Percentiles rank a stretch among this genome's conserved stretches.
Evolutionary conservation across 23 tunicate genomes (phyloP).

Genomic region (Trididemnum clinides): DNA sequence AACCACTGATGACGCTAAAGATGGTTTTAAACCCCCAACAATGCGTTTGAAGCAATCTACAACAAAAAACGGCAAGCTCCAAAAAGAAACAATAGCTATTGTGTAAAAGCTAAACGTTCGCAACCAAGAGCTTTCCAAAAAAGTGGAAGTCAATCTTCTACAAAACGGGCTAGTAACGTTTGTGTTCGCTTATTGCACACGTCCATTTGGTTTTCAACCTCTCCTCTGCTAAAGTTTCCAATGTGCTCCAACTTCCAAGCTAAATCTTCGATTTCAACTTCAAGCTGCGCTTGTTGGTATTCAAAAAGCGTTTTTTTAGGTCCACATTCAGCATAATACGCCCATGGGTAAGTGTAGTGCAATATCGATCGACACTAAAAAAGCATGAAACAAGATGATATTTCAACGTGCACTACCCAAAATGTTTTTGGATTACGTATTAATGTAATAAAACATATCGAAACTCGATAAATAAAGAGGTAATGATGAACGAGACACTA

Average conservation of each 20-base stretch:
- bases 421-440: neutral
- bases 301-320: slow-evolving; percentile 87
- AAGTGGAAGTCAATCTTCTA: neutral
- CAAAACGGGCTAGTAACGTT: slow-evolving; percentile 55
- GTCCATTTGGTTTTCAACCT: slow-evolving; percentile 90
- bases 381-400: too few relatives aligned
- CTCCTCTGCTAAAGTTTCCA: slow-evolving; percentile 67
- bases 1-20: too few relatives aligned
- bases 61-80: too few relatives aligned
- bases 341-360: slow-evolving; percentile 88
- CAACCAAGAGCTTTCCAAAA: neutral
- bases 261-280: slow-evolving; percentile 81
- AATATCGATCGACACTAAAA: slow-evolving; percentile 84
- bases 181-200: slow-evolving; percentile 71
- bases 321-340: slow-evolving; percentile 73
- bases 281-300: slow-evolving; percentile 95
- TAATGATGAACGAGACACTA: too few relatives aligned
- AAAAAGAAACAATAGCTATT: too few relatives aligned
- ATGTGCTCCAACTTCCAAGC: slow-evolving; percentile 94
- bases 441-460: neutral
- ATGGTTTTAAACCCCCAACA: too few relatives aligned
- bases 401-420: neutral
- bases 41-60: too few relatives aligned
- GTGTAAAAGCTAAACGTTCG: too few relatives aligned
- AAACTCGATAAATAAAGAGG: too few relatives aligned